phyloP scores from a whole-genome alignment of 2,797 vertebrate genomes.

The Enteromius thamalakanensis region DNA sequence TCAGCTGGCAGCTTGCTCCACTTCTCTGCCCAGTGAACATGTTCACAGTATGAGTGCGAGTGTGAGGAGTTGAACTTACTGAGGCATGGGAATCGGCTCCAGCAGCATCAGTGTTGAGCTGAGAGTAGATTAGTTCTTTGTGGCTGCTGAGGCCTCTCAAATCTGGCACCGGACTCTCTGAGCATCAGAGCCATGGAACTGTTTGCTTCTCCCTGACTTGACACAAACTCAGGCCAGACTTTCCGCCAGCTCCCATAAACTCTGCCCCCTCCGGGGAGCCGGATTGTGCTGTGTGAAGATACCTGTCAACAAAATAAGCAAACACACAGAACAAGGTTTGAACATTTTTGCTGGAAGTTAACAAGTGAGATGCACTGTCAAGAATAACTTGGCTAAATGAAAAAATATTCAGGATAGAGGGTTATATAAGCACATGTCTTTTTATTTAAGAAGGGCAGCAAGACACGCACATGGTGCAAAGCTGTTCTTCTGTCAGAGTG shows the following conservation, averaged over 20 bases:
- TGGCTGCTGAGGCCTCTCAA: slow-evolving; percentile 2
- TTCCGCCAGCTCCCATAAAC: slow-evolving; percentile 40
- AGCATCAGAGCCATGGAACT: slow-evolving; percentile 16
- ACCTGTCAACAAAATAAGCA: slow-evolving; percentile 39
- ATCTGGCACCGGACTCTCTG: slow-evolving; percentile 20
- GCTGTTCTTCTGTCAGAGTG: slow-evolving; percentile 32
- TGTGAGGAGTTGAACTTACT: slow-evolving; percentile 48
- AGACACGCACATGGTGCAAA: slow-evolving; percentile 28
- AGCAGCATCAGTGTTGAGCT: slow-evolving; percentile 43
- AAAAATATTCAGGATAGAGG: slow-evolving; percentile 32
- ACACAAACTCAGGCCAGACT: slow-evolving; percentile 33
- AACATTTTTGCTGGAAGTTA: slow-evolving; percentile 28
- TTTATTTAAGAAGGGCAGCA: slow-evolving; percentile 35
- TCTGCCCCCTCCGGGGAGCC: slow-evolving; percentile 31
- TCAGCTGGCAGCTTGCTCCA: slow-evolving; percentile 49
- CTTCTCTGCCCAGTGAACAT: slow-evolving; percentile 51
- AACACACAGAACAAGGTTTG: slow-evolving; percentile 26
- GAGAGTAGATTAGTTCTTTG: slow-evolving; percentile 41
- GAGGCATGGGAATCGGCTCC: slow-evolving; percentile 45
- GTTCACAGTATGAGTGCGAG: slow-evolving; percentile 36
- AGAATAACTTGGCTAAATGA: slow-evolving; percentile 20
- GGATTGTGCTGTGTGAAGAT: slow-evolving; percentile 26
- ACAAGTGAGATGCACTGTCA: slow-evolving; percentile 1
- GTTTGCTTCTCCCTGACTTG: slow-evolving; percentile 32
- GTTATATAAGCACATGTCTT: slow-evolving; percentile 32